Percentiles rank a stretch among this genome's conserved stretches.
These are phyloP conservation scores for Grammomys dolichurus DNA, from an alignment of 2,113 vertebrate species.

Conservation along the genomic window DNA sequence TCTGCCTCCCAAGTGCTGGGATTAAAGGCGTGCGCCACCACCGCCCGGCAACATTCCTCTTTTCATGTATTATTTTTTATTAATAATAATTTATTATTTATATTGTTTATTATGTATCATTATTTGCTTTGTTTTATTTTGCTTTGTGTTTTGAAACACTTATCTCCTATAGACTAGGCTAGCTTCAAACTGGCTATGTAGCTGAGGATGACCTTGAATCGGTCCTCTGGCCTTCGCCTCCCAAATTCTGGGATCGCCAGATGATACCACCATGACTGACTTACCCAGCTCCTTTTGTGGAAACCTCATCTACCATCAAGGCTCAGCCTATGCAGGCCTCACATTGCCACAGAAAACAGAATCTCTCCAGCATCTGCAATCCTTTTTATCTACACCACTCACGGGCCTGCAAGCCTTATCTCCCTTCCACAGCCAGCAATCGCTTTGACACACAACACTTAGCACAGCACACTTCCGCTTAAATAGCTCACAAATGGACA, in stretches of 20 bases:
- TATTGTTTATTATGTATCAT: neutral
- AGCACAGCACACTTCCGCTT: neutral
- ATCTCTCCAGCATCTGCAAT: neutral
- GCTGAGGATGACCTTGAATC: neutral
- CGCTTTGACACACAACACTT: slow-evolving; percentile 12
- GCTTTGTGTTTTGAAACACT: neutral
- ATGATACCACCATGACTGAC: too few relatives aligned
- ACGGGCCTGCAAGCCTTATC: slow-evolving; percentile 11
- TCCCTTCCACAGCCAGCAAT: slow-evolving; percentile 35
- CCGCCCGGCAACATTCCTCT: neutral
- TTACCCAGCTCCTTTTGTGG: neutral
- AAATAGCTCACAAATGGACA: neutral
- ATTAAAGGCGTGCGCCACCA: too few relatives aligned
- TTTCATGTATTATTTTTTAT: neutral
- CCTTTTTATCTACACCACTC: neutral
- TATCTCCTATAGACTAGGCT: neutral
- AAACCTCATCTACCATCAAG: neutral
- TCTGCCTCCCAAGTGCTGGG: too few relatives aligned
- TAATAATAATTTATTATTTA: neutral
- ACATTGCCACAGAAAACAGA: neutral
- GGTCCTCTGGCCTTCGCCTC: neutral
- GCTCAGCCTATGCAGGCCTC: slow-evolving; percentile 1
- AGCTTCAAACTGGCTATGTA: neutral
- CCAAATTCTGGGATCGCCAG: neutral
- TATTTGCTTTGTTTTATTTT: neutral